Conservation (phyloP, 2,888 invertebrate species). For the Agapostemon virescens region DNA sequence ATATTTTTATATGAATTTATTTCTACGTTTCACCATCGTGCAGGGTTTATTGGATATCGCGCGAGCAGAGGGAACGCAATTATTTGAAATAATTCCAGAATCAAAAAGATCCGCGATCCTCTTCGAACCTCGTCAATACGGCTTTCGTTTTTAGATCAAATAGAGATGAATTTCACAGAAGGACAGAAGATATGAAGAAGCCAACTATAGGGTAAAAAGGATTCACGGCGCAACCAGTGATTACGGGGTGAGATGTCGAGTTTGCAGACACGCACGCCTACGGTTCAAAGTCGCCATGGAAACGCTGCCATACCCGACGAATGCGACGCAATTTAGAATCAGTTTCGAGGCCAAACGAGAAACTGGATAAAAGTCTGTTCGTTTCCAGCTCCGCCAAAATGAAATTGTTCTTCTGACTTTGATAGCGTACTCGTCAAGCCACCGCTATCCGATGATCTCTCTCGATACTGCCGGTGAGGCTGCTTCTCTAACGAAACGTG, state of each 20-base stretch:
- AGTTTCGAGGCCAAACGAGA: slow-evolving; percentile 26
- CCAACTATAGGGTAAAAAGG: slow-evolving; percentile 24
- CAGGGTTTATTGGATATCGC: not conserved
- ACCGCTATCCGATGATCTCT: not conserved
- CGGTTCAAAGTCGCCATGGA: slow-evolving; percentile 51
- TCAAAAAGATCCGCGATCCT: not conserved
- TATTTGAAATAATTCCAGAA: not conserved
- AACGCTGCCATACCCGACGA: slow-evolving; percentile 25
- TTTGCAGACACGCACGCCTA: slow-evolving; percentile 27
- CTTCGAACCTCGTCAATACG: no score
- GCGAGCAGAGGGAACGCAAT: not conserved
- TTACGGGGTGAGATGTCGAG: slow-evolving; percentile 41
- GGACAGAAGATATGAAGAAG: slow-evolving; percentile 15
- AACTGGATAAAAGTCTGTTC: slow-evolving; percentile 29
- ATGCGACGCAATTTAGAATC: slow-evolving; percentile 24
- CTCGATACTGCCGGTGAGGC: no score
- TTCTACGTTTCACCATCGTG: not conserved
- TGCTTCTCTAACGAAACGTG: no score
- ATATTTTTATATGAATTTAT: not conserved
- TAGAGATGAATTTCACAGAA: slow-evolving; percentile 10
- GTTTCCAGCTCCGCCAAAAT: slow-evolving; percentile 1
- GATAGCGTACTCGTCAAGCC: not conserved
- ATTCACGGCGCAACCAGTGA: slow-evolving; percentile 31
- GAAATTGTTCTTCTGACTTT: slow-evolving; percentile 13
- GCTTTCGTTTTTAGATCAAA: not conserved